phyloP scores from a whole-genome alignment of 2,888 invertebrate species.

The Hoplodrina blanda region DNA sequence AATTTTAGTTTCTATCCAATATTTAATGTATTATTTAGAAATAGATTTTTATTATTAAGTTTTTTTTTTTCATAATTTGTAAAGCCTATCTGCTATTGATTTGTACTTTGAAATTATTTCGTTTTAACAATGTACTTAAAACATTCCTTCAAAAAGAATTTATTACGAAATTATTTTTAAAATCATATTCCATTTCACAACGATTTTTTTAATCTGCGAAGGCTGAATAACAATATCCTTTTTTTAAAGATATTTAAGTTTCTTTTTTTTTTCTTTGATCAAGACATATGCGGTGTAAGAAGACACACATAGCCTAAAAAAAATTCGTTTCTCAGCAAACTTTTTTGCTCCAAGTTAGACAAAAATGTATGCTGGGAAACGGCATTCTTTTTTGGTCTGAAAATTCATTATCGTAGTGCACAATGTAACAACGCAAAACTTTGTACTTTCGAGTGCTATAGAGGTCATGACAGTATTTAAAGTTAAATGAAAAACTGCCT shows the following conservation, averaged over 20 bases:
- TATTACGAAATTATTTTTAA: background rate
- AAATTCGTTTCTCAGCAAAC: too few species aligned
- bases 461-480: too few species aligned
- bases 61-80: conserved; percentile 60
- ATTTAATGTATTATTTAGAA: conserved; percentile 69
- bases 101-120: conserved; percentile 22
- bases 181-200: conserved; percentile 19
- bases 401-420: too few species aligned
- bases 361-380: too few species aligned
- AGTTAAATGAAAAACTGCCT: too few species aligned
- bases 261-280: conserved; percentile 19
- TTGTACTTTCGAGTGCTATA: too few species aligned
- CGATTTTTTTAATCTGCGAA: conserved; percentile 21
- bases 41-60: conserved; percentile 62
- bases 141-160: conserved; percentile 40
- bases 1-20: conserved; percentile 62
- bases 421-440: too few species aligned
- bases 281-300: background rate
- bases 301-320: too few species aligned
- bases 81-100: conserved; percentile 49
- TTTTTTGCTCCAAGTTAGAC: too few species aligned
- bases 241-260: background rate
- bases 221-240: background rate
- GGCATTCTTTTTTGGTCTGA: too few species aligned
- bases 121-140: conserved; percentile 40